These are phyloP conservation scores for Scaptomyza reducta DNA, from an alignment of 2,888 invertebrate genomes.

Conservation along the genomic window DNA sequence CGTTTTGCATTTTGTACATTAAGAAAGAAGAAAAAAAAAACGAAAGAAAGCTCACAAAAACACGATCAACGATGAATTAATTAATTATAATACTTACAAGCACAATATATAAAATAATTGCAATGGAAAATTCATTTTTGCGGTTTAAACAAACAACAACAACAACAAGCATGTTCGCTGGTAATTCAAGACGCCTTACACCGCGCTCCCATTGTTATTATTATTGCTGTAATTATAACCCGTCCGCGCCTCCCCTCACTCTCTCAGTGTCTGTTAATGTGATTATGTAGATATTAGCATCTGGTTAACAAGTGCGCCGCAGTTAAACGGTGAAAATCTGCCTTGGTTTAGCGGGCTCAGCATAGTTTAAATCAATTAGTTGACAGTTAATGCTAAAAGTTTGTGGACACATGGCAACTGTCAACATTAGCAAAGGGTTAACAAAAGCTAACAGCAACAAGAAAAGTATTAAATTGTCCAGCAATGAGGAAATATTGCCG, in stretches of 20 bases:
- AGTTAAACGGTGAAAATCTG: conserved; percentile 74
- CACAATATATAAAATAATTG: conserved; percentile 47
- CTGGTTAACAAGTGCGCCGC: conserved; percentile 76
- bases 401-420: conserved; percentile 9
- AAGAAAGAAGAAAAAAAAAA: conserved; percentile 46
- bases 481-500: not conserved
- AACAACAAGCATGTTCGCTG: conserved; percentile 14
- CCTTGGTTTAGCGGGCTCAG: conserved; percentile 66
- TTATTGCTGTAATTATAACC: conserved; percentile 52
- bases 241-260: not conserved
- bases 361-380: conserved; percentile 76
- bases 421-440: too few relatives aligned
- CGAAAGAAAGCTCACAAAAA: conserved; percentile 49
- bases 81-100: conserved; percentile 60
- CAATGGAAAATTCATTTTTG: conserved; percentile 63
- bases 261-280: conserved; percentile 3
- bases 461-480: too few relatives aligned
- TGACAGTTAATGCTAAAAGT: conserved; percentile 53
- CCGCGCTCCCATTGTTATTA: conserved; percentile 68
- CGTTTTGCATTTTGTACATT: conserved; percentile 7
- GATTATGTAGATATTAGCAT: conserved; percentile 65
- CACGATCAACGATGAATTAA: conserved; percentile 57
- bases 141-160: conserved; percentile 46
- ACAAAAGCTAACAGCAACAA: too few relatives aligned
- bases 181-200: conserved; percentile 68